phyloP scores from a whole-genome alignment of 2,113 vertebrate genomes.

The Cyanoderma ruficeps region DNA sequence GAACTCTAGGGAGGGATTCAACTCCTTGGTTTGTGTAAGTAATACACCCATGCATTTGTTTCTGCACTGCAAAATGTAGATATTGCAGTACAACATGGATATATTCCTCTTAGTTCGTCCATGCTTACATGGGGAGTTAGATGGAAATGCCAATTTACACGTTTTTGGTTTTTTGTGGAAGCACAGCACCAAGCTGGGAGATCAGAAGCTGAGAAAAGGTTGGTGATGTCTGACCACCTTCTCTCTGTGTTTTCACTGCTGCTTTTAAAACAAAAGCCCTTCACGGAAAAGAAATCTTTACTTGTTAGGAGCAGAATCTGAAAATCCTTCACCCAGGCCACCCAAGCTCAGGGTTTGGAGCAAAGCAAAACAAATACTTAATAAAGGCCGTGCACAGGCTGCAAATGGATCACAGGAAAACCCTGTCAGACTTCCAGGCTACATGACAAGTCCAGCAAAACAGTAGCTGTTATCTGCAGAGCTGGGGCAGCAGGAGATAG shows the following conservation, averaged over 20 bases:
- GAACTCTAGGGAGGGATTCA: not conserved
- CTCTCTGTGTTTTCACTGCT: not conserved
- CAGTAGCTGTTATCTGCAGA: conserved; percentile 48
- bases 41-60: rapidly evolving
- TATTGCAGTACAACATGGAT: not conserved
- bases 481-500: conserved; percentile 25
- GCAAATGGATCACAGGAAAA: not conserved
- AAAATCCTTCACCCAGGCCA: not conserved
- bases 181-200: not conserved
- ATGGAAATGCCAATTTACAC: not conserved
- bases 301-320: not conserved
- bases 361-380: conserved; percentile 5
- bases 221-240: rapidly evolving
- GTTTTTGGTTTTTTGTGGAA: not conserved
- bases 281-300: not conserved
- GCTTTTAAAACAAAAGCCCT: not conserved
- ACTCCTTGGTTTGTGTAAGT: not conserved
- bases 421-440: conserved; percentile 4
- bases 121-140: not conserved
- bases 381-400: not conserved
- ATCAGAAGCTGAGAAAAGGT: not conserved
- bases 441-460: conserved; percentile 17
- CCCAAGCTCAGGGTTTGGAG: conserved; percentile 16
- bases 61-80: not conserved
- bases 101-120: not conserved